Conservation (phyloP, 1,140 invertebrate genomes). For the Zaprionus vittiger region DNA sequence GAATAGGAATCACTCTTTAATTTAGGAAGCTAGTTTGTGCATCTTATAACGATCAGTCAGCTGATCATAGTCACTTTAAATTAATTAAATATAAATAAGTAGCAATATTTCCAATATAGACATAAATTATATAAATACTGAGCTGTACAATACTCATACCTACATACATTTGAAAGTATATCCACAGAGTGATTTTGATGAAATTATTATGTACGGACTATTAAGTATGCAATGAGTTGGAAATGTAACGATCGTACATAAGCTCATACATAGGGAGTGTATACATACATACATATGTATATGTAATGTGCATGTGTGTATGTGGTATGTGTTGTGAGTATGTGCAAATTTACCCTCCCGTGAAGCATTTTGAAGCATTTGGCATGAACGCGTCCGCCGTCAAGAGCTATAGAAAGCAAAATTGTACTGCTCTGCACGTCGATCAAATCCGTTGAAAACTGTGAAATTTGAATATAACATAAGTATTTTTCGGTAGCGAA, state of each 20-base stretch:
- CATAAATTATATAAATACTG: neutral
- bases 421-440: neutral
- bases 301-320: neutral
- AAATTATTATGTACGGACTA: neutral
- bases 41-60: no score
- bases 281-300: neutral
- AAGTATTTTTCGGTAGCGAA: slow-evolving; percentile 7
- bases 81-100: no score
- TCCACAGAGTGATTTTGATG: neutral
- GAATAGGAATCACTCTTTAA: no score
- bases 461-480: slow-evolving; percentile 1
- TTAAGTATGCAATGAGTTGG: neutral
- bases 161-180: no score
- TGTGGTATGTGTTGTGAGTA: neutral
- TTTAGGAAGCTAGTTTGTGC: no score
- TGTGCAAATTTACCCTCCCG: slow-evolving; percentile 2
- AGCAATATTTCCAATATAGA: no score
- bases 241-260: slow-evolving; percentile 2
- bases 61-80: no score
- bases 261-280: neutral
- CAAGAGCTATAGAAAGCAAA: slow-evolving; percentile 4
- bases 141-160: neutral
- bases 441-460: slow-evolving; percentile 2
- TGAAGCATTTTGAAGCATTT: slow-evolving; percentile 4
- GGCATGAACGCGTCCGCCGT: slow-evolving; percentile 1